phyloP scores from a whole-genome alignment of 2,797 vertebrate genomes.

The Schizopygopsis malacanthus region DNA sequence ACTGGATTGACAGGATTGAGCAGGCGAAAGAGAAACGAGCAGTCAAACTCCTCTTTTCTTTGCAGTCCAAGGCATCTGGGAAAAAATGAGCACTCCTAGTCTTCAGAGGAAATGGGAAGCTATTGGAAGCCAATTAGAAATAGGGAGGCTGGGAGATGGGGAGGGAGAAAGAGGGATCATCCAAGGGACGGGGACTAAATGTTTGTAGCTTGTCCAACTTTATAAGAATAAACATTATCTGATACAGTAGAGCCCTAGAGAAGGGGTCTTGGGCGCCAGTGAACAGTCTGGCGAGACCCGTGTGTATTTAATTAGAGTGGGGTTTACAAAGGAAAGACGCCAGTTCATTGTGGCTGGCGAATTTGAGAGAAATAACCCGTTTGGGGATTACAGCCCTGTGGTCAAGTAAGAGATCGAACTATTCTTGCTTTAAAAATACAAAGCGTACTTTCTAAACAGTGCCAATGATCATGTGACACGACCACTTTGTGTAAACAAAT shows the following conservation, averaged over 20 bases:
- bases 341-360: constrained; percentile 33
- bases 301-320: constrained; percentile 53
- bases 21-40: constrained; percentile 46
- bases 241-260: constrained; percentile 23
- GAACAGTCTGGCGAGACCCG: constrained; percentile 6
- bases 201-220: constrained; percentile 67
- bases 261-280: constrained; percentile 20
- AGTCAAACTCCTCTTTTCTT: constrained; percentile 54
- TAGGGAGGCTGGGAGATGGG: constrained; percentile 52
- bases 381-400: constrained; percentile 62
- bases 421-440: background rate
- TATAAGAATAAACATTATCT: constrained; percentile 40
- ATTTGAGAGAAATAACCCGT: constrained; percentile 53
- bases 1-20: constrained; percentile 35
- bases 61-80: constrained; percentile 63
- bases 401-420: constrained; percentile 50
- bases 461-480: background rate
- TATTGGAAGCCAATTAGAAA: constrained; percentile 71
- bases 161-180: constrained; percentile 45
- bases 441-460: background rate
- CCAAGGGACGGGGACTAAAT: constrained; percentile 49
- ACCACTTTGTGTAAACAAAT: constrained; percentile 1
- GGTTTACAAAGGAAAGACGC: constrained; percentile 38
- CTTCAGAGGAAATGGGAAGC: constrained; percentile 69
- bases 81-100: constrained; percentile 66